Conservation (phyloP, 2,888 invertebrate genomes). For the Entomobrya multifasciata region DNA sequence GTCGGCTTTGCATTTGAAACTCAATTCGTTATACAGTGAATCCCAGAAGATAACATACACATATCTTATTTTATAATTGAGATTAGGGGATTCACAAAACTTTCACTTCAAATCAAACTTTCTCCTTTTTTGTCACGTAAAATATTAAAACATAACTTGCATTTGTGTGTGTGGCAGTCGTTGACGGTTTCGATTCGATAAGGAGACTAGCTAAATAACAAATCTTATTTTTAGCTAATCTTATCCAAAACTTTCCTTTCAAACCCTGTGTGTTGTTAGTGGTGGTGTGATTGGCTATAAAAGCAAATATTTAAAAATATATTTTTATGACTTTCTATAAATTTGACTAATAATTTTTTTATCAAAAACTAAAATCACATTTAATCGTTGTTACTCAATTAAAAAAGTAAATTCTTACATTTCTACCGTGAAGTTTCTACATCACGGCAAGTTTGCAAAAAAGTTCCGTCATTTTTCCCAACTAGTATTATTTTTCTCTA, state of each 20-base stretch:
- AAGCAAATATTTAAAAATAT: constrained; percentile 8
- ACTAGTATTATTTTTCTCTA: constrained; percentile 13
- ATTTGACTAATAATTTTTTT: background rate
- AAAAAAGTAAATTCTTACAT: constrained; percentile 10
- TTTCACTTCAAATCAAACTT: background rate
- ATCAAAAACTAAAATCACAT: constrained; percentile 17
- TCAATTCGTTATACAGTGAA: background rate
- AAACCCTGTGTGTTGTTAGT: background rate
- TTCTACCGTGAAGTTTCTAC: constrained; percentile 34
- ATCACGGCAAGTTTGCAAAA: constrained; percentile 5
- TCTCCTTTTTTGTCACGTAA: background rate
- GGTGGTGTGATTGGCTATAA: background rate
- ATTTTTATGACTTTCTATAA: background rate
- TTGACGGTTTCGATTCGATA: background rate
- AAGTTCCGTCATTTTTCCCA: constrained; percentile 45
- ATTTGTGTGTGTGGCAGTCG: too few relatives aligned
- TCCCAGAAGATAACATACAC: background rate
- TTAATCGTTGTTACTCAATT: constrained; percentile 25
- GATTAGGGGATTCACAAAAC: background rate
- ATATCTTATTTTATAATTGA: background rate
- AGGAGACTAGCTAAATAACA: constrained; percentile 40
- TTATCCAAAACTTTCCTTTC: background rate
- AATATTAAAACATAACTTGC: too few relatives aligned
- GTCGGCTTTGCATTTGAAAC: constrained; percentile 35
- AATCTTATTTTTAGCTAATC: constrained; percentile 16